Conservation (phyloP, 2,888 invertebrate genomes). For the Tinea pellionella region DNA sequence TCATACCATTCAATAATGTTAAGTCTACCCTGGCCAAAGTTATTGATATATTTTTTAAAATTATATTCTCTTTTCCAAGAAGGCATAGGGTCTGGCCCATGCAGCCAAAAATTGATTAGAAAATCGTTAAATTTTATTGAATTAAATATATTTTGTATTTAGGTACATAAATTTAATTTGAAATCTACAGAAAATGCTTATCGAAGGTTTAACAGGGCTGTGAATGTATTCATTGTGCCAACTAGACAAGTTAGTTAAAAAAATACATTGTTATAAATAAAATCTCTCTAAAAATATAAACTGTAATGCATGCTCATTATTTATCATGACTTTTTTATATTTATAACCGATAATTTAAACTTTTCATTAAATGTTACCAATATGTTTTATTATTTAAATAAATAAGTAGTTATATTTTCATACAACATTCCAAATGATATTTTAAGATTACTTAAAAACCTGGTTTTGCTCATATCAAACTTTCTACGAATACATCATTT, state of each 20-base stretch:
- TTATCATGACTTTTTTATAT: neutral
- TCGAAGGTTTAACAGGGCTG: conserved; percentile 4
- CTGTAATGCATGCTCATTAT: no score
- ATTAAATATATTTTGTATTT: neutral
- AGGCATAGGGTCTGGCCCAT: no score
- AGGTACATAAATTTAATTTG: no score
- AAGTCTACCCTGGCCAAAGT: no score
- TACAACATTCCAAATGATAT: neutral
- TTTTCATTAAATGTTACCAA: conserved; percentile 1
- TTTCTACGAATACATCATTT: neutral
- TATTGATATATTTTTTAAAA: no score
- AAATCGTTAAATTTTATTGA: no score
- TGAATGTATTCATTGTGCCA: conserved; percentile 11
- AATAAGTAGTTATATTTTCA: neutral
- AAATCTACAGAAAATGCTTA: neutral
- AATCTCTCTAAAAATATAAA: no score
- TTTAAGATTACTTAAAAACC: neutral
- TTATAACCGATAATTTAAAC: neutral
- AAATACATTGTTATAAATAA: no score
- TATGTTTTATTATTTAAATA: neutral
- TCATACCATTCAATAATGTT: no score
- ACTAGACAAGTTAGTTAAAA: neutral
- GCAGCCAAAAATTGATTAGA: no score
- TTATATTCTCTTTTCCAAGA: no score
- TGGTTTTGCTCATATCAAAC: neutral